Evolutionary conservation across 2,797 vertebrate species (phyloP).

Genomic region (Chanos chanos): DNA sequence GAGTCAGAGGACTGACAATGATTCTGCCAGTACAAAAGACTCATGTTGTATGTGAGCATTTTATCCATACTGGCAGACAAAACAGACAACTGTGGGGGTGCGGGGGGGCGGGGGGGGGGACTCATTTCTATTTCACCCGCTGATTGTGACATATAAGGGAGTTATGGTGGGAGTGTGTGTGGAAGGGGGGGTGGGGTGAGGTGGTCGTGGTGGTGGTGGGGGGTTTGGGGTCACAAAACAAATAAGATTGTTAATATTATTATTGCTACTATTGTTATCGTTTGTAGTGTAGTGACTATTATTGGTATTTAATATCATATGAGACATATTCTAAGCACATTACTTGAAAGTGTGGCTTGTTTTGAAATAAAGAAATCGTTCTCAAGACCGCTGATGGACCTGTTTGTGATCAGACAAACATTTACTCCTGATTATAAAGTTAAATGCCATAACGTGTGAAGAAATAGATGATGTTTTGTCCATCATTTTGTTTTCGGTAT

Average conservation of each 20-base stretch:
- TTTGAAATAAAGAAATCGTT: too few species aligned
- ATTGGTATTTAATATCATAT: too few species aligned
- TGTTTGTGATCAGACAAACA: too few species aligned
- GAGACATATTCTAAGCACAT: too few species aligned
- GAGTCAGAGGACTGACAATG: slow-evolving; percentile 14
- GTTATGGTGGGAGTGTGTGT: neutral
- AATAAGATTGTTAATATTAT: too few species aligned
- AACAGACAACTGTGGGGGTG: slow-evolving; percentile 29
- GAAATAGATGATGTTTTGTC: too few species aligned
- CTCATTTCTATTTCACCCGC: slow-evolving; percentile 30
- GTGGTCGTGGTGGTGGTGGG: neutral
- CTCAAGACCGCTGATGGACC: too few species aligned
- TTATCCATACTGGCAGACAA: slow-evolving; percentile 38
- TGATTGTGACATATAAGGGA: slow-evolving; percentile 11
- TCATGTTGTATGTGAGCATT: slow-evolving; percentile 28
- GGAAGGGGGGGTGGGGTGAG: neutral
- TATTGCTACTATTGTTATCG: too few species aligned
- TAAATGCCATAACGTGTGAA: too few species aligned
- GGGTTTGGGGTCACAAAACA: neutral
- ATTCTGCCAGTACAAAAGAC: slow-evolving; percentile 26
- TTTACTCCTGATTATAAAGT: too few species aligned
- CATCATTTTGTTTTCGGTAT: neutral
- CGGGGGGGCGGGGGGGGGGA: slow-evolving; percentile 5
- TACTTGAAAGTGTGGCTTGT: too few species aligned
- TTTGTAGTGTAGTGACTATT: too few species aligned